These are phyloP conservation scores for Aix galericulata DNA, from an alignment of 2,113 vertebrate species.

Conservation along the genomic window DNA sequence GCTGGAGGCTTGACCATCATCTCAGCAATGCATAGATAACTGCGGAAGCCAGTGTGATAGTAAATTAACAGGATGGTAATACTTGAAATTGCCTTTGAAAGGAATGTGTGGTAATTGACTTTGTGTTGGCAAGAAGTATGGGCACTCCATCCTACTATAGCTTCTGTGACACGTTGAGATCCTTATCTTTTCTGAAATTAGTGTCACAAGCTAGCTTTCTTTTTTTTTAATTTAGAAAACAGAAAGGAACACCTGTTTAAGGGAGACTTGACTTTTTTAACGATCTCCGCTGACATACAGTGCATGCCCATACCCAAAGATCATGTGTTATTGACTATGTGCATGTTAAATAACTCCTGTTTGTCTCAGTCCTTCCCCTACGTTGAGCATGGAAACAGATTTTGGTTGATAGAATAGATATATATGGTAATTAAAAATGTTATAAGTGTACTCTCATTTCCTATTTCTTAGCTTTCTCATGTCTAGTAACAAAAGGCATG, in stretches of 20 bases:
- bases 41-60: neutral
- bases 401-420: neutral
- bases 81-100: neutral
- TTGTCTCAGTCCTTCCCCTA: neutral
- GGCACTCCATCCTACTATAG: accelerated
- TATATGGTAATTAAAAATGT: neutral
- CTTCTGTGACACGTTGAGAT: neutral
- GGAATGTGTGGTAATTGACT: neutral
- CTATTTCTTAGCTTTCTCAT: neutral
- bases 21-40: neutral
- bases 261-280: neutral
- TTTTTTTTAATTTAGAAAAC: neutral
- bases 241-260: neutral
- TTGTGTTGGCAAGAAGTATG: neutral
- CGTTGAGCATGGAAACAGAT: neutral
- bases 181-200: neutral
- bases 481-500: neutral
- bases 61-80: neutral
- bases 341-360: neutral
- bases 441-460: neutral
- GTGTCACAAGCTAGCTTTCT: neutral
- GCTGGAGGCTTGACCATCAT: neutral
- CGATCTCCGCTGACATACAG: neutral
- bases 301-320: neutral
- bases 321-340: neutral